Evolutionary conservation across 2,888 invertebrate genomes (phyloP).

Genomic region (Athetis lepigone): DNA sequence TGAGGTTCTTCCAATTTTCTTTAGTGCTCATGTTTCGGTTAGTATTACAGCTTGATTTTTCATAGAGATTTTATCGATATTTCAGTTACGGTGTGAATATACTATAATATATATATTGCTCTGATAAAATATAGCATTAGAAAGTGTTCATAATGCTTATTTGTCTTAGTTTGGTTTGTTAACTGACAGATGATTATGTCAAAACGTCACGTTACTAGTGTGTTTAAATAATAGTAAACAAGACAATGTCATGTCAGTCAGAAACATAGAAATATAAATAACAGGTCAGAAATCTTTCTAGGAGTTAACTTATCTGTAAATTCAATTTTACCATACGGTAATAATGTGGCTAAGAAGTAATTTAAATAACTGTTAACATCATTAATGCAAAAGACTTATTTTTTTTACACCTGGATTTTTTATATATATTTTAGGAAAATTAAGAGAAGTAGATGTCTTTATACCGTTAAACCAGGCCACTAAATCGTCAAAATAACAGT

Average conservation of each 20-base stretch:
- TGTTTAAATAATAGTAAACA: constrained; percentile 26
- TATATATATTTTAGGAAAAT: too few relatives aligned
- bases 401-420: too few relatives aligned
- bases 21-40: constrained; percentile 84
- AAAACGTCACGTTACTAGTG: constrained; percentile 34
- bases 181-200: constrained; percentile 47
- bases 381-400: too few relatives aligned
- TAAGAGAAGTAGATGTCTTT: too few relatives aligned
- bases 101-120: neutral
- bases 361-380: too few relatives aligned
- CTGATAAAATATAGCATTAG: constrained; percentile 13
- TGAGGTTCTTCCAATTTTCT: constrained; percentile 85
- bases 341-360: neutral
- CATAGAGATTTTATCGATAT: neutral
- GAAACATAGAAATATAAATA: too few relatives aligned
- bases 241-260: constrained; percentile 18
- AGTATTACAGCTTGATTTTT: constrained; percentile 43
- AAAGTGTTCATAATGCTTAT: constrained; percentile 16
- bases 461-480: neutral
- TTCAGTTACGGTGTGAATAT: constrained; percentile 10
- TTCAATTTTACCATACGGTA: constrained; percentile 23
- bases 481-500: constrained; percentile 5
- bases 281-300: constrained; percentile 15
- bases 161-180: constrained; percentile 7
- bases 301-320: constrained; percentile 28